Evolutionary conservation across 1,140 invertebrate genomes (phyloP).

Genomic region (Neodiprion fabricii): DNA sequence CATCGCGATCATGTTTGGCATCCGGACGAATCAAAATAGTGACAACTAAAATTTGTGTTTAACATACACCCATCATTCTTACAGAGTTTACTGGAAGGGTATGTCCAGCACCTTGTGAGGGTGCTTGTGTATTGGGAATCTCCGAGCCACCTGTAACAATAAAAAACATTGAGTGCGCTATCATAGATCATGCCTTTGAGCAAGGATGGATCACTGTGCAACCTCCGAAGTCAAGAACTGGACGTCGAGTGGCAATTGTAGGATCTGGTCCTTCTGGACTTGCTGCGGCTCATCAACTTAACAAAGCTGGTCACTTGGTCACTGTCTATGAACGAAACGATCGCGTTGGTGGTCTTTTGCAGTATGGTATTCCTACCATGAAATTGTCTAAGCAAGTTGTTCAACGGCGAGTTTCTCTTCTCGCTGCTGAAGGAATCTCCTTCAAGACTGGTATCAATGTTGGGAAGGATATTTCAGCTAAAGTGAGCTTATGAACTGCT

Average conservation of each 20-base stretch:
- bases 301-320: conserved; percentile 87
- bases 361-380: conserved; percentile 99
- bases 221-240: conserved; percentile 77
- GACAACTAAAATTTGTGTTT: not conserved
- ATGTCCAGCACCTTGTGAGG: conserved; percentile 98
- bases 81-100: conserved; percentile 98
- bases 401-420: conserved; percentile 84
- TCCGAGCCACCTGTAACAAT: conserved; percentile 97
- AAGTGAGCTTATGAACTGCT: conserved; percentile 67
- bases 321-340: conserved; percentile 98
- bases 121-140: conserved; percentile 96
- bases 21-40: not conserved
- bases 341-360: conserved; percentile 90
- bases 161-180: conserved; percentile 98
- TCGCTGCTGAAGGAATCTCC: conserved; percentile 88
- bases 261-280: conserved; percentile 95
- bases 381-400: conserved; percentile 95
- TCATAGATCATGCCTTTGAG: conserved; percentile 98
- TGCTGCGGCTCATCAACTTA: conserved; percentile 96
- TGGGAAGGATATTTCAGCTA: conserved; percentile 87
- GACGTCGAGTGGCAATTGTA: conserved; percentile 89
- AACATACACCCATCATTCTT: conserved; percentile 28
- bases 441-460: conserved; percentile 92
- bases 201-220: conserved; percentile 91
- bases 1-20: not conserved